A percentile compares a stretch with the other conserved stretches of the same genome.
These are phyloP conservation scores for Pungitius pungitius DNA, from an alignment of 2,113 vertebrate genomes.

Conservation along the genomic window DNA sequence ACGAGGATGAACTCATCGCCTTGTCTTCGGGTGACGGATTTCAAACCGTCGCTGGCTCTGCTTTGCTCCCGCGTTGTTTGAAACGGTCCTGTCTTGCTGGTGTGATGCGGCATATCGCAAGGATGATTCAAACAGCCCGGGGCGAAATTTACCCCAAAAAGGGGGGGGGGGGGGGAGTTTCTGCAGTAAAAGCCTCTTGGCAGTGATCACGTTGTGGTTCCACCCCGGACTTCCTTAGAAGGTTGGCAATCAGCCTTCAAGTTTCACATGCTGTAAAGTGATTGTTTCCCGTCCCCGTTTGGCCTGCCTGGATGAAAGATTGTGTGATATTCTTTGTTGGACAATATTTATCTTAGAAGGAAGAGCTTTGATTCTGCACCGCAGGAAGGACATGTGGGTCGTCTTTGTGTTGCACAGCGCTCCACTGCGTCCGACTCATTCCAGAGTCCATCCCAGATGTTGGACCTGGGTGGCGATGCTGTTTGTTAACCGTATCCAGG, in stretches of 20 bases:
- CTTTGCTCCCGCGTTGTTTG: conserved; percentile 32
- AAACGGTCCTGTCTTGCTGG: conserved; percentile 5
- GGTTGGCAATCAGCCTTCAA: conserved; percentile 29
- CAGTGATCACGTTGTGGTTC: conserved; percentile 27
- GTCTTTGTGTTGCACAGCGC: conserved; percentile 34
- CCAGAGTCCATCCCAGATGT: conserved; percentile 52
- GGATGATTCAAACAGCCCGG: conserved; percentile 28
- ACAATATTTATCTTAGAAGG: conserved; percentile 42
- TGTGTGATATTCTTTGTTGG: conserved; percentile 26
- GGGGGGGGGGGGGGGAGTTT: conserved; percentile 35
- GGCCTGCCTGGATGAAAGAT: conserved; percentile 44
- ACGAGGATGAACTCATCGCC: conserved; percentile 51
- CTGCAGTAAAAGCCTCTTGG: conserved; percentile 31
- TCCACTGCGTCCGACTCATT: conserved; percentile 33
- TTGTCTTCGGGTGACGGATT: conserved; percentile 26
- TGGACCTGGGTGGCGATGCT: conserved; percentile 46
- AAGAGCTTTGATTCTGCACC: conserved; percentile 47
- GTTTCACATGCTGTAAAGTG: conserved; percentile 31
- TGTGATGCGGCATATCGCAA: conserved; percentile 44
- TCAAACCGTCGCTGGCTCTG: conserved; percentile 31
- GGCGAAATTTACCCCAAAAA: conserved; percentile 38
- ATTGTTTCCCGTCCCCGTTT: conserved; percentile 47
- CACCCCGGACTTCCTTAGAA: conserved; percentile 31
- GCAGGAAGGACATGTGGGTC: conserved; percentile 47
- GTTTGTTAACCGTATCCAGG: no score